Percentiles rank a stretch among this genome's conserved stretches.
Evolutionary conservation across 1,140 invertebrate genomes (phyloP).

Genomic region (Brachystomella parvula): DNA sequence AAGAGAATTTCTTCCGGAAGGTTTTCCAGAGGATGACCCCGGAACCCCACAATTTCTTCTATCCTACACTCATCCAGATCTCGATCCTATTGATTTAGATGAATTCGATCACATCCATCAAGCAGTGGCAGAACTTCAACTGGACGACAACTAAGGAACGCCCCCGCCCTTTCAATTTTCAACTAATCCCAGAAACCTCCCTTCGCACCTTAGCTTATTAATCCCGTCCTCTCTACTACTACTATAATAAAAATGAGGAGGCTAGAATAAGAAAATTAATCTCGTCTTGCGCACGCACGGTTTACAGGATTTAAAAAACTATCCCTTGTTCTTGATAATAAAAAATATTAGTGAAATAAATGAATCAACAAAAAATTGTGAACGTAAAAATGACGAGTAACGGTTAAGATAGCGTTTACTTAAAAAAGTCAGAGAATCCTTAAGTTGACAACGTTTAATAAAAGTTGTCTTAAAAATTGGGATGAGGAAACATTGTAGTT

Average conservation of each 20-base stretch:
- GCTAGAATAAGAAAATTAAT: not conserved
- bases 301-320: not conserved
- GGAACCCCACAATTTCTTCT: constrained; percentile 81
- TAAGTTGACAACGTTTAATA: too few relatives aligned
- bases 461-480: too few relatives aligned
- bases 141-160: constrained; percentile 13
- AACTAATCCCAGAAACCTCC: not conserved
- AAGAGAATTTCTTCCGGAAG: constrained; percentile 70
- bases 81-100: constrained; percentile 48
- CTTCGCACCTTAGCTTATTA: not conserved
- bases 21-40: constrained; percentile 65
- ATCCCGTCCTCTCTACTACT: not conserved
- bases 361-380: not conserved
- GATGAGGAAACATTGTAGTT: too few relatives aligned
- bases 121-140: constrained; percentile 42
- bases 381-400: too few relatives aligned
- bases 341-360: not conserved
- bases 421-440: too few relatives aligned
- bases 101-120: constrained; percentile 59
- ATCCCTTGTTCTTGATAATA: not conserved
- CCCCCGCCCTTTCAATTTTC: not conserved
- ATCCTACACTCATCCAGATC: constrained; percentile 62
- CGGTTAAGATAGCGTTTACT: too few relatives aligned
- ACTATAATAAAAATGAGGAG: too few relatives aligned
- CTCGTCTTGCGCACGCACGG: not conserved